Base-by-base conservation (phyloP, 1,140 invertebrate genomes). In the Mercenaria mercenaria region DNA sequence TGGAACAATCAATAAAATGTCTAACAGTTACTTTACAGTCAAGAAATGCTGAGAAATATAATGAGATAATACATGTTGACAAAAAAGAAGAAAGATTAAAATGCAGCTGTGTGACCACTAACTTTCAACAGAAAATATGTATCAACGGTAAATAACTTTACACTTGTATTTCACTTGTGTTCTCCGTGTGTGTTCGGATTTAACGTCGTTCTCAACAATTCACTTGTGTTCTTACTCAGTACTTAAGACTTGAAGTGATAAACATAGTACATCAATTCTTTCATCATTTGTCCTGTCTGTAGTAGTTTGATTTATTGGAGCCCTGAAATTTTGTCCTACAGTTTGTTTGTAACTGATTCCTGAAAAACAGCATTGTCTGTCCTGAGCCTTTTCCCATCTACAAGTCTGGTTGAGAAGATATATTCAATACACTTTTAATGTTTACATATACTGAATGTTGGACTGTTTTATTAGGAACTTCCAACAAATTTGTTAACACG, bases 381-480 rank as follows among this genome's bases (percentile, higher is more conserved):
- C n/a, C n/a, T n/a, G n/a, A n/a, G n/a, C 52, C 52, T 59, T 59
- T 11, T 15, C 6, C 20, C 52, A 20, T 74, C 79, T 23, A 89
- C 88, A 32, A 89, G 41, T 61, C 76, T 89, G 18, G 79, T 89
- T 43, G 61, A 76, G 10, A 26, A 32, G 32, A 89, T 41, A 29
- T 79, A 79, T 26, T 89, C 88, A 50, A 82, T 69, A 90, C 88
- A 90, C 88, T 84, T 59, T 67, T 90, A 34, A 84, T 90, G 88
- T 90, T 81, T 77, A 79, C 56, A 41, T 83, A 89, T 8, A 52
- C 56, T 26, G 32, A 37, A 15, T 83, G 76, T 11, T 29, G 64
- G 39, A 91, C 69, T 37, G 34, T 41, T 69, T 69, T 43, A 41
- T 10, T 61, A 29, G n/a, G n/a, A n/a, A n/a, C n/a, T n/a, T n/a